These are phyloP conservation scores for Deilephila elpenor DNA, from an alignment of 2,888 invertebrate species.

Conservation along the genomic window DNA sequence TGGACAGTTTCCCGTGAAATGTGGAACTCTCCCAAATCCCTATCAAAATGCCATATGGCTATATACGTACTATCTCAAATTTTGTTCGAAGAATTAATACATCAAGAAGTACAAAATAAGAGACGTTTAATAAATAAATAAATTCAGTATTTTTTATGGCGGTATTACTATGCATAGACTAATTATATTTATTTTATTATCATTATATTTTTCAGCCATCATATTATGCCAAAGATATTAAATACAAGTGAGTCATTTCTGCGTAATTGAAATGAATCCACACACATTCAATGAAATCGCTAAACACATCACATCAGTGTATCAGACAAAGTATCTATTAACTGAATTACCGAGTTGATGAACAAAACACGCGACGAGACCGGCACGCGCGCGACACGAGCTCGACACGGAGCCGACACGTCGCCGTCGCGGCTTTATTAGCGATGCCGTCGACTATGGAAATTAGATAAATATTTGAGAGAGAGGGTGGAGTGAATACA, in stretches of 20 bases:
- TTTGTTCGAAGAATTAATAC: no score
- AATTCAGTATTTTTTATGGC: no score
- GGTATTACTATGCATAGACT: no score
- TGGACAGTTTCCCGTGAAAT: no score
- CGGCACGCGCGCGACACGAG: not conserved
- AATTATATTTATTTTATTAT: no score
- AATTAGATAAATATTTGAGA: conserved; percentile 20
- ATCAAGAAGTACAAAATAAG: no score
- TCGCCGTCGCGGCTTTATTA: not conserved
- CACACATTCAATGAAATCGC: not conserved
- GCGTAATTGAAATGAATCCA: not conserved
- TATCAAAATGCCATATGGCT: no score
- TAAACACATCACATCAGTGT: not conserved
- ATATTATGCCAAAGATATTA: not conserved
- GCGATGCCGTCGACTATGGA: conserved; percentile 14
- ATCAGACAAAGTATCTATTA: not conserved
- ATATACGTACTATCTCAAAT: no score
- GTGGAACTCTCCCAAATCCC: no score
- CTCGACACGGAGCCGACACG: not conserved
- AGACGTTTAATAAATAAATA: no score
- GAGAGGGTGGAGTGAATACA: not conserved
- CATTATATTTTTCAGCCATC: not conserved
- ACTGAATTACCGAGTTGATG: not conserved
- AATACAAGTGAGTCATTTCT: not conserved
- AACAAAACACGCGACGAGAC: not conserved